phyloP scores from a whole-genome alignment of 2,797 vertebrate genomes.

The Ambastaia sidthimunki region DNA sequence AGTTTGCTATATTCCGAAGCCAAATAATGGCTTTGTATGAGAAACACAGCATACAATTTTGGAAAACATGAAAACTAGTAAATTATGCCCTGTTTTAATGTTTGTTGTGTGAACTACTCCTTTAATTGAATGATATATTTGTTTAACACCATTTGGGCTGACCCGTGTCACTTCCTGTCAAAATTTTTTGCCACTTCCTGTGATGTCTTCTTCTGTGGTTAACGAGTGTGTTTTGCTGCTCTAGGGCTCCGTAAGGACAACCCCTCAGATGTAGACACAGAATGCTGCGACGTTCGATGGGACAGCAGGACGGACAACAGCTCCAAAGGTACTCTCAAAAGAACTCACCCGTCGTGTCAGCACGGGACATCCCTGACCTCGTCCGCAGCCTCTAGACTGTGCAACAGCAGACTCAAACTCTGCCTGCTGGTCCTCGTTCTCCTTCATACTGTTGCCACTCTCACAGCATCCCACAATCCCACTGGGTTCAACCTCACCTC shows the following conservation, averaged over 20 bases:
- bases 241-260: conserved; percentile 94
- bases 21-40: no score
- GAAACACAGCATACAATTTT: neutral
- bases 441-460: conserved; percentile 95
- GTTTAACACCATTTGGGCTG: neutral
- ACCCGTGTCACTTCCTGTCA: neutral
- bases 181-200: neutral
- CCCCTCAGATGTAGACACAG: conserved; percentile 88
- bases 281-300: conserved; percentile 98
- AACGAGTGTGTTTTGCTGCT: conserved; percentile 50
- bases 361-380: conserved; percentile 90
- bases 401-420: conserved; percentile 95
- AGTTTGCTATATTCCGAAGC: no score
- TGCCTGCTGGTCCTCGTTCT: conserved; percentile 95
- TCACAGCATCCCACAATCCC: conserved; percentile 92
- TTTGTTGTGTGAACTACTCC: neutral
- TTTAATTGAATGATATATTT: neutral
- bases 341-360: conserved; percentile 89
- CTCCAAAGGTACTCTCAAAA: conserved; percentile 85
- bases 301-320: conserved; percentile 84
- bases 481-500: conserved; percentile 86
- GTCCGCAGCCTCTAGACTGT: conserved; percentile 94
- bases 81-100: neutral
- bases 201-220: neutral
- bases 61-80: neutral